Conservation (phyloP, 1,140 invertebrate species). For the Macrotrachela quadricornifera region DNA sequence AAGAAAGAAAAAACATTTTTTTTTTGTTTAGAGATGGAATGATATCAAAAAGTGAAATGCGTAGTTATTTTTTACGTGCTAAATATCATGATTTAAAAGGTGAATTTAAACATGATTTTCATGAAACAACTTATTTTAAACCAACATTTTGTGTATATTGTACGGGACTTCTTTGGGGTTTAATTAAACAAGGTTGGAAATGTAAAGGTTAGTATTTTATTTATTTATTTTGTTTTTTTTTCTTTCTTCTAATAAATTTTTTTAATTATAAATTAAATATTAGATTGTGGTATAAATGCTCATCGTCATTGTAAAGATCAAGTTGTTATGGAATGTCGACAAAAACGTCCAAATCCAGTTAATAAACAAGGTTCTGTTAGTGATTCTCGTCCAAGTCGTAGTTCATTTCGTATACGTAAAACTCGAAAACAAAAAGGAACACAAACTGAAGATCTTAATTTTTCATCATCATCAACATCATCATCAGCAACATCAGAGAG, state of each 20-base stretch:
- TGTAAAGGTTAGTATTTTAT: slow-evolving; percentile 27
- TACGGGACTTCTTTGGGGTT: slow-evolving; percentile 38
- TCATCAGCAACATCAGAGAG: too few relatives aligned
- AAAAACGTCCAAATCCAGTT: background rate
- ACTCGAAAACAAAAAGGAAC: slow-evolving; percentile 8
- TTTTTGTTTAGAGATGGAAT: slow-evolving; percentile 32
- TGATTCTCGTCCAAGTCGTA: background rate
- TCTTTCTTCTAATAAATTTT: too few relatives aligned
- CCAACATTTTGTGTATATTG: slow-evolving; percentile 40
- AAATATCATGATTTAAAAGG: slow-evolving; percentile 34
- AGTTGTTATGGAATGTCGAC: slow-evolving; percentile 34
- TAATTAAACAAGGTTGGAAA: slow-evolving; percentile 41
- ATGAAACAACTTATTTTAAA: slow-evolving; percentile 40
- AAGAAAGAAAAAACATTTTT: background rate
- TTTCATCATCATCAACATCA: too few relatives aligned
- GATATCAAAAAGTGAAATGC: slow-evolving; percentile 38
- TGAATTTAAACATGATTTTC: slow-evolving; percentile 39
- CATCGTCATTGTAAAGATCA: slow-evolving; percentile 37
- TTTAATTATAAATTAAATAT: too few relatives aligned
- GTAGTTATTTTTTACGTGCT: slow-evolving; percentile 35
- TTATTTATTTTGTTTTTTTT: too few relatives aligned
- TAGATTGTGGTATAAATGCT: slow-evolving; percentile 34
- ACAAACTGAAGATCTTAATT: slow-evolving; percentile 3
- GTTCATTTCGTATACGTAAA: background rate
- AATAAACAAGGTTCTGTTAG: background rate